Percentiles rank a stretch among this genome's conserved stretches.
These are phyloP conservation scores for Indicator indicator DNA, from an alignment of 2,113 vertebrate species.

Conservation along the genomic window DNA sequence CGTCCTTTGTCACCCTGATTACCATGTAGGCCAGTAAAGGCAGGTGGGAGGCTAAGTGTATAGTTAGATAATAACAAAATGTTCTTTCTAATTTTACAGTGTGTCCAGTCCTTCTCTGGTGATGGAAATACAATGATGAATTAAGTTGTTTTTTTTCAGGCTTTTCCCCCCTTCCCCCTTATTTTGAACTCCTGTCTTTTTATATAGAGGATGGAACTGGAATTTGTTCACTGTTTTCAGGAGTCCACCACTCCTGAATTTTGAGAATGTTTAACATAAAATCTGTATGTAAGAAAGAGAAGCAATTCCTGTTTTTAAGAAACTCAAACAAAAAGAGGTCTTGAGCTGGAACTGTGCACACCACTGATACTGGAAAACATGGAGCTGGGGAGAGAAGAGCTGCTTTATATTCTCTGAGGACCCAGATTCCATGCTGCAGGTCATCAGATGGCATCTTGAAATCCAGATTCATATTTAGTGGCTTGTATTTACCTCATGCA, in stretches of 20 bases:
- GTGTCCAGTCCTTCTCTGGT: neutral
- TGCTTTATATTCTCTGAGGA: neutral
- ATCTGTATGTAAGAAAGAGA: neutral
- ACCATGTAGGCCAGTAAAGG: neutral
- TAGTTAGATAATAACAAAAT: neutral
- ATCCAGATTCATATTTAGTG: neutral
- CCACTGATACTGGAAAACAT: neutral
- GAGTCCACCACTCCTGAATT: neutral
- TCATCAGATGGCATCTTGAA: neutral
- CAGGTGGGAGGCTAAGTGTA: conserved; percentile 7
- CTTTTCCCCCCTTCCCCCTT: neutral
- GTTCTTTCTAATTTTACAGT: neutral
- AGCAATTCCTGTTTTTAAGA: neutral
- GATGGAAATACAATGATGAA: neutral
- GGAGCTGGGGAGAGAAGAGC: neutral
- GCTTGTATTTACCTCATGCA: neutral
- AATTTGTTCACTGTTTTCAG: neutral
- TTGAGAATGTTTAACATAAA: neutral
- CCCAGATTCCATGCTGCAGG: neutral
- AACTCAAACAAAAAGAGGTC: neutral
- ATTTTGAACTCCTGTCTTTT: neutral
- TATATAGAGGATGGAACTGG: neutral
- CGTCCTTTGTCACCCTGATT: neutral
- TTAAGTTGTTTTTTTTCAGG: neutral
- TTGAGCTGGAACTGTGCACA: neutral